phyloP scores from a whole-genome alignment of 2,113 vertebrate species.

The Mesembrinibis cayennensis region DNA sequence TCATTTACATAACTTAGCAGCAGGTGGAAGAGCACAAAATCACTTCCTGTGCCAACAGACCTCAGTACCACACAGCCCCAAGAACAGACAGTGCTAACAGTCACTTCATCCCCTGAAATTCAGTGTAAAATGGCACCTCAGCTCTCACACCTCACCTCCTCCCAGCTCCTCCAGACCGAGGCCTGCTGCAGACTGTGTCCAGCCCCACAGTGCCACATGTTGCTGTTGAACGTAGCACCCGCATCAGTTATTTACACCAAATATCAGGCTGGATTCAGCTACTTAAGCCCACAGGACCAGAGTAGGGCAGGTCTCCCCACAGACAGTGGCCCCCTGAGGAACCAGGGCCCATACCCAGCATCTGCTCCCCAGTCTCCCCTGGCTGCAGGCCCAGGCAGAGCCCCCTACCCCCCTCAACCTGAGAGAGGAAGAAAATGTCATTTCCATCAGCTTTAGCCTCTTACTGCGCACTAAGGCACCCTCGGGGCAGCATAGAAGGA shows the following conservation, averaged over 20 bases:
- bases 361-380: accelerated
- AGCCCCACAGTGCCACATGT: background rate
- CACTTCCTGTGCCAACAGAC: accelerated
- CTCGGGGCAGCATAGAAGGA: accelerated
- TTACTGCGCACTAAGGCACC: accelerated
- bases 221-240: accelerated
- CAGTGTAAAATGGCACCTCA: accelerated
- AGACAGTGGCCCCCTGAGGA: accelerated
- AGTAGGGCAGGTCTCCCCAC: accelerated
- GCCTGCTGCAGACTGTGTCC: accelerated
- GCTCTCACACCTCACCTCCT: background rate
- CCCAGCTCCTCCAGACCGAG: background rate
- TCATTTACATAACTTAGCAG: accelerated
- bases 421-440: accelerated
- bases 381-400: accelerated
- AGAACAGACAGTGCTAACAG: accelerated
- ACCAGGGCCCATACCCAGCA: too few relatives aligned
- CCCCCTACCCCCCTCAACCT: accelerated
- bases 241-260: accelerated
- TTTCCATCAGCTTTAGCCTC: accelerated
- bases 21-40: background rate
- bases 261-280: background rate
- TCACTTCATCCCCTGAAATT: background rate
- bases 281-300: accelerated
- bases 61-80: accelerated